Evolutionary conservation across 1,140 invertebrate species (phyloP).

Genomic region (Camponotus pennsylvanicus): DNA sequence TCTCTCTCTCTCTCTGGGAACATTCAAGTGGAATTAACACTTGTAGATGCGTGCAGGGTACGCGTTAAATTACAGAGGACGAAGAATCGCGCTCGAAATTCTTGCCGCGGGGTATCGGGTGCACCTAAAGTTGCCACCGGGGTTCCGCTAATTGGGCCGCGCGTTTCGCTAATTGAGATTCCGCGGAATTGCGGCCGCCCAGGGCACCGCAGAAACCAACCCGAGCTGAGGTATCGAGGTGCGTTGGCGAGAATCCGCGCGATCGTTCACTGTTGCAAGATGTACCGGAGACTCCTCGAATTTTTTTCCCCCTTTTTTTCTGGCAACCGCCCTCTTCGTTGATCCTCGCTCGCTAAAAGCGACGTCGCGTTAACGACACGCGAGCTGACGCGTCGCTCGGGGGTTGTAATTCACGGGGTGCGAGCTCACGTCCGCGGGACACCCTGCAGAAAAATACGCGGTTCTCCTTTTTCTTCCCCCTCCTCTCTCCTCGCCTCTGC

Average conservation of each 20-base stretch:
- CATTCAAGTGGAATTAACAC: background rate
- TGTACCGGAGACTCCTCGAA: conserved; percentile 17
- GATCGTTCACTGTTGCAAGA: conserved; percentile 46
- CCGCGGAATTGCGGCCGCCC: background rate
- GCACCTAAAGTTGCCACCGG: too few species aligned
- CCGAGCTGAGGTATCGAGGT: conserved; percentile 32
- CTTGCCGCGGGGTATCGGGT: background rate
- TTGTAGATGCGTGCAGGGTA: background rate
- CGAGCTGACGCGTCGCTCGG: conserved; percentile 51
- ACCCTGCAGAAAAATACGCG: conserved; percentile 50
- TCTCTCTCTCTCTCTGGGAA: background rate
- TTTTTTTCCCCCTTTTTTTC: background rate
- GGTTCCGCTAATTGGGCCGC: background rate
- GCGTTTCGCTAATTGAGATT: background rate
- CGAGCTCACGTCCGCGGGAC: conserved; percentile 32
- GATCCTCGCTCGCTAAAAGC: conserved; percentile 19
- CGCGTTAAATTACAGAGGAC: background rate
- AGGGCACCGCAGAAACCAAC: conserved; percentile 8
- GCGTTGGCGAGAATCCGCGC: conserved; percentile 47
- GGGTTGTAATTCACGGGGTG: conserved; percentile 64
- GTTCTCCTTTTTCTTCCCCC: conserved; percentile 19
- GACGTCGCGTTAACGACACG: conserved; percentile 57
- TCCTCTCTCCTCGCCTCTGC: too few species aligned
- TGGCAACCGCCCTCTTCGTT: background rate
- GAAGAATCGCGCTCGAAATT: background rate